A percentile compares a stretch with the other conserved stretches of the same genome.
These are phyloP conservation scores for Vombatus ursinus DNA, from an alignment of 2,113 vertebrate genomes.

Conservation along the genomic window DNA sequence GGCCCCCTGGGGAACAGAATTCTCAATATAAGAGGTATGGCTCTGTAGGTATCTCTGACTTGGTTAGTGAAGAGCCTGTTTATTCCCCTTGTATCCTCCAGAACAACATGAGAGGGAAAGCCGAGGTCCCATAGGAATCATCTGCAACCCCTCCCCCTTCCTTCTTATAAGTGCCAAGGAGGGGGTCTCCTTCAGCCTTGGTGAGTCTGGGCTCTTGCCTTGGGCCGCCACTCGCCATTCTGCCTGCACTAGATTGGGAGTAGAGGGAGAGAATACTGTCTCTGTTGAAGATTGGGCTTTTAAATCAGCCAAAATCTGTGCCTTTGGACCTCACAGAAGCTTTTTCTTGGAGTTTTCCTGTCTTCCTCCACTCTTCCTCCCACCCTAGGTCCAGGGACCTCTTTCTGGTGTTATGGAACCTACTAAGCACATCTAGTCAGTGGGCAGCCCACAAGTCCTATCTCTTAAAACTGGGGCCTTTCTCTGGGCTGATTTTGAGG, in stretches of 20 bases:
- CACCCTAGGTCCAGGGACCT: background rate
- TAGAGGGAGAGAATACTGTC: background rate
- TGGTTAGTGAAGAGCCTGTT: background rate
- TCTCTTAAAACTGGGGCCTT: background rate
- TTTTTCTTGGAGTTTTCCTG: background rate
- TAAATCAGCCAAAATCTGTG: background rate
- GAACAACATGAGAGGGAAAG: background rate
- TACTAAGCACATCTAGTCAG: background rate
- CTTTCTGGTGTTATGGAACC: background rate
- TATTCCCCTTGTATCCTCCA: background rate
- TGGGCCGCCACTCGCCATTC: background rate
- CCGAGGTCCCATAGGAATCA: background rate
- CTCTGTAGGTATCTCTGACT: background rate
- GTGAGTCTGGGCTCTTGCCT: background rate
- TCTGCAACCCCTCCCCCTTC: background rate
- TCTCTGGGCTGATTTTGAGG: background rate
- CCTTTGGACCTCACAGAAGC: background rate
- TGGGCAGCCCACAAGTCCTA: background rate
- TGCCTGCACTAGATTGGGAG: background rate
- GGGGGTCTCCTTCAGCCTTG: constrained; percentile 5
- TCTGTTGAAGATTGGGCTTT: background rate
- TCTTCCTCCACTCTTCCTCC: background rate
- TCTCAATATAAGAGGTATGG: background rate
- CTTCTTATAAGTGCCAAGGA: background rate
- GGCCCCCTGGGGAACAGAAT: background rate